Conservation (phyloP, 2,113 vertebrate species). For the Siphamia tubifer region DNA sequence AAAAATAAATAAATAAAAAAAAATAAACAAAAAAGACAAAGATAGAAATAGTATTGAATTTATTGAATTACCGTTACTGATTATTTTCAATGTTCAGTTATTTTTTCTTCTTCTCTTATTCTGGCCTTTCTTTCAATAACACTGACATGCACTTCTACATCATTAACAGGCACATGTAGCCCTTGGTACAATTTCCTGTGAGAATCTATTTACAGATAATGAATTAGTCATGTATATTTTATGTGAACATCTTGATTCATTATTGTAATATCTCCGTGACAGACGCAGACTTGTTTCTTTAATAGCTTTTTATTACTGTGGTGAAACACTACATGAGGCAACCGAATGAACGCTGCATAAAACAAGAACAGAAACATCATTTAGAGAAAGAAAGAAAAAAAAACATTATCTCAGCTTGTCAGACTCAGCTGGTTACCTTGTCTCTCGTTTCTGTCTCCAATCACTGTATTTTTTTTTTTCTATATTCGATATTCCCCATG, state of each 20-base stretch:
- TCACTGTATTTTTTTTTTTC: background rate
- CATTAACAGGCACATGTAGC: background rate
- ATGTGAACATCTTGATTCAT: background rate
- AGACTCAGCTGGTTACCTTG: background rate
- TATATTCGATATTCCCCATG: conserved; percentile 26
- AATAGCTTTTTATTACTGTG: background rate
- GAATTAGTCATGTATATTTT: conserved; percentile 28
- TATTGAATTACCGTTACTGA: too few relatives aligned
- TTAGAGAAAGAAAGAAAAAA: background rate
- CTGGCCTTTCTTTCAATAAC: conserved; percentile 11
- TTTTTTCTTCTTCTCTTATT: background rate
- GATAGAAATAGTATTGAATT: too few relatives aligned
- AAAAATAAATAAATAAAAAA: too few relatives aligned
- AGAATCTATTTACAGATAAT: conserved; percentile 12
- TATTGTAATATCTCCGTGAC: conserved; percentile 7
- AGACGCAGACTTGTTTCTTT: background rate
- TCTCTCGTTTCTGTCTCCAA: conserved; percentile 4
- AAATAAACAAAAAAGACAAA: too few relatives aligned
- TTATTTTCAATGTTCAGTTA: too few relatives aligned
- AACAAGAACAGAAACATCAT: background rate
- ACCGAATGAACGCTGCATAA: background rate
- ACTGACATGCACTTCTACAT: background rate
- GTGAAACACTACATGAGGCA: background rate
- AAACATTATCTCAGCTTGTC: background rate
- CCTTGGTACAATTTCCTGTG: background rate